phyloP scores from a whole-genome alignment of 2,797 vertebrate species.

The Taenioides sp. region DNA sequence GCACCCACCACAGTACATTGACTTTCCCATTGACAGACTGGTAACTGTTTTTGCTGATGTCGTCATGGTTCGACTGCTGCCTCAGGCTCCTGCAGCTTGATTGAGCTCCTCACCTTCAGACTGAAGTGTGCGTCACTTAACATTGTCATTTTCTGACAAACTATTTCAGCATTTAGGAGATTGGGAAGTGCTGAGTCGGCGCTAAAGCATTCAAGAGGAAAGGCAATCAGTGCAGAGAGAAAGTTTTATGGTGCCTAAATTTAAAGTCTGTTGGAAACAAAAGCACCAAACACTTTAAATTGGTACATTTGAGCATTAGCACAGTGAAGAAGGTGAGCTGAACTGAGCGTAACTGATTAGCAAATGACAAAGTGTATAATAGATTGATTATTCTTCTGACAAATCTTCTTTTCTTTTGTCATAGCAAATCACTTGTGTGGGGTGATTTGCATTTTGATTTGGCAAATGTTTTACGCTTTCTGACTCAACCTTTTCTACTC shows the following conservation, averaged over 20 bases:
- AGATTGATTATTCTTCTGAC: constrained; percentile 1
- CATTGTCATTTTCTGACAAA: constrained; percentile 38
- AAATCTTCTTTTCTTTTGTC: constrained; percentile 7
- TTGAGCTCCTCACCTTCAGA: constrained; percentile 25
- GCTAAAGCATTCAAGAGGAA: constrained; percentile 11
- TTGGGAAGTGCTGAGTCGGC: constrained; percentile 34
- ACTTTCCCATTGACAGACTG: constrained; percentile 2
- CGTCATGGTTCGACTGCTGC: constrained; percentile 18
- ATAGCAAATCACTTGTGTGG: not conserved
- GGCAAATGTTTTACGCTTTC: constrained; percentile 4
- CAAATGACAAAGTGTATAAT: not conserved
- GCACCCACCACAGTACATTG: not conserved
- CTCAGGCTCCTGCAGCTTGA: constrained; percentile 32
- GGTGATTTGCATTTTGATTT: constrained; percentile 9
- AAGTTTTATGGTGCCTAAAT: not conserved
- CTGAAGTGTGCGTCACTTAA: constrained; percentile 25
- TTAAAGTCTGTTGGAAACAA: constrained; percentile 9
- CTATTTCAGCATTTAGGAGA: constrained; percentile 29
- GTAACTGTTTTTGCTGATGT: constrained; percentile 28
- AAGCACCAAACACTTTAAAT: constrained; percentile 15
- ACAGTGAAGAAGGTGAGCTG: not conserved
- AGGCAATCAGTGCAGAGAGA: constrained; percentile 23
- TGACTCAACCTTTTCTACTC: constrained; percentile 11
- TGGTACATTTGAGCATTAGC: not conserved
- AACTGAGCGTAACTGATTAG: not conserved